phyloP scores from a whole-genome alignment of 2,888 invertebrate genomes.

The Latheticus oryzae region DNA sequence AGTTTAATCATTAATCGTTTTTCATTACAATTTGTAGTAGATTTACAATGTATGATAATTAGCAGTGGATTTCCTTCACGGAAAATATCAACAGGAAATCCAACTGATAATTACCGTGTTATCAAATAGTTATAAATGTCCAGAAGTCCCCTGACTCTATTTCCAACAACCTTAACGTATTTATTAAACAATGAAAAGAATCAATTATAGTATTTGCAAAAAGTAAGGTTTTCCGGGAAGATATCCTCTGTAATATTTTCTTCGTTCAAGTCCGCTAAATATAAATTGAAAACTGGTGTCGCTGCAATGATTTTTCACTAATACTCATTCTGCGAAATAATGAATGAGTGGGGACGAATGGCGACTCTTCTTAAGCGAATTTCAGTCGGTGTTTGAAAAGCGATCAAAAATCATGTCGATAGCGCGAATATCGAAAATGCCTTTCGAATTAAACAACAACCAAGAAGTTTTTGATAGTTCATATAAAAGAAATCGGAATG shows the following conservation, averaged over 20 bases:
- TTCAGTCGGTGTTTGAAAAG: constrained; percentile 32
- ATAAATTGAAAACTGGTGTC: constrained; percentile 12
- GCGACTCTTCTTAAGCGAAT: constrained; percentile 29
- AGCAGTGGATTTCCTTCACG: constrained; percentile 15
- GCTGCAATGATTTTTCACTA: constrained; percentile 7
- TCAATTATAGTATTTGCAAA: background rate
- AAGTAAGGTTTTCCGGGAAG: background rate
- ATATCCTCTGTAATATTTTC: background rate
- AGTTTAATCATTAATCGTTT: no score
- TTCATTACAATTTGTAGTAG: constrained; percentile 2
- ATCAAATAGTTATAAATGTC: constrained; percentile 6
- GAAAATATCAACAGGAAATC: constrained; percentile 18
- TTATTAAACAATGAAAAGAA: constrained; percentile 15
- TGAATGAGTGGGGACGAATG: constrained; percentile 41
- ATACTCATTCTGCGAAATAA: constrained; percentile 17
- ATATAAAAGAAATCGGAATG: constrained; percentile 27
- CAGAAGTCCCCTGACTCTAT: constrained; percentile 4
- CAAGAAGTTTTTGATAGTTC: constrained; percentile 22
- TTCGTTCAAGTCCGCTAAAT: constrained; percentile 1
- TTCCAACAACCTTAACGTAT: constrained; percentile 12
- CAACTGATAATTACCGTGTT: constrained; percentile 23
- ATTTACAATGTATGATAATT: constrained; percentile 7
- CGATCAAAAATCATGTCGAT: constrained; percentile 32
- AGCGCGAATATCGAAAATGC: constrained; percentile 36
- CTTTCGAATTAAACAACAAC: constrained; percentile 48